Percentiles rank a stretch among this genome's conserved stretches.
Evolutionary conservation across 2,888 invertebrate genomes (phyloP).

Genomic region (Catocala sponsa): DNA sequence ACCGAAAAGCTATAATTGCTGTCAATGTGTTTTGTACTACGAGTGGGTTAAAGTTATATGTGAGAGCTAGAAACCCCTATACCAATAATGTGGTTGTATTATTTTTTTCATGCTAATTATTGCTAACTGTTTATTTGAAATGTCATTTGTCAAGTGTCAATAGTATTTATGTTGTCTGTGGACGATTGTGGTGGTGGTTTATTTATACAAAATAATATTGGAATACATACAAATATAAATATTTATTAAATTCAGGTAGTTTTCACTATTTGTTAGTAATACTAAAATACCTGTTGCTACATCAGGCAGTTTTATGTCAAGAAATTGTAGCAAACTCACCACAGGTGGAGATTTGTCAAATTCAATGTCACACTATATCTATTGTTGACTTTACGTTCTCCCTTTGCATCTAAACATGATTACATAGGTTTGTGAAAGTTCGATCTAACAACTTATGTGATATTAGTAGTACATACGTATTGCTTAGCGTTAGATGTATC

Average conservation of each 20-base stretch:
- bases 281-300: neutral
- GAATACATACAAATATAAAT: constrained; percentile 5
- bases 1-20: too few species aligned
- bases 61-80: too few species aligned
- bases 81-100: too few species aligned
- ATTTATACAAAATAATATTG: constrained; percentile 4
- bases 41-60: too few species aligned
- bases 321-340: constrained; percentile 25
- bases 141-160: constrained; percentile 2
- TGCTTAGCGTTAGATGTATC: neutral
- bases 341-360: constrained; percentile 59
- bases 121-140: neutral
- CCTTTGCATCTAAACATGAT: constrained; percentile 52
- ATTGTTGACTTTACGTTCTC: constrained; percentile 42
- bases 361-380: constrained; percentile 51
- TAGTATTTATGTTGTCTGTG: neutral
- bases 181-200: constrained; percentile 3
- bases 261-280: neutral
- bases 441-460: constrained; percentile 64
- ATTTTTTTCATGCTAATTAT: too few species aligned
- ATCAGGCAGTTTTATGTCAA: constrained; percentile 12
- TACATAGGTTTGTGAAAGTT: constrained; percentile 65
- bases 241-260: neutral
- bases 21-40: too few species aligned
- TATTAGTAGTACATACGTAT: constrained; percentile 23